Evolutionary conservation across 2,888 invertebrate species (phyloP), one percentile per base, ranked within the genome.

Genomic region (Leptinotarsa rubiginosa): DNA sequence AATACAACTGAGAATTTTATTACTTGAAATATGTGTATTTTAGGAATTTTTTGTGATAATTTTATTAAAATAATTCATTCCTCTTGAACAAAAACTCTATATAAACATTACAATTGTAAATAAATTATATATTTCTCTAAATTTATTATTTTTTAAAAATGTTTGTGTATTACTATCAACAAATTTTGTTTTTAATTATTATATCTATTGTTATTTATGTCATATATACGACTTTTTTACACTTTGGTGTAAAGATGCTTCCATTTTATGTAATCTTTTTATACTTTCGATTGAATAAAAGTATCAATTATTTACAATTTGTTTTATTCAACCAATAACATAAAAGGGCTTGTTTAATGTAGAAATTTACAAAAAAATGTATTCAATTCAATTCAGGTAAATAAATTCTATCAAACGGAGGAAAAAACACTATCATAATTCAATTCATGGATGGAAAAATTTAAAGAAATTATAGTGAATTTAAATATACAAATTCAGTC

Each of bases 201-300:
- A 70, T 80, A 31, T 41, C 41, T 62, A 62, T 62, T 62, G 62
- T 62, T 62, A 62, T 78, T 78, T 76, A 67, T 76, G 71, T 41
- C 74, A 66, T 75, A 73, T 75, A 52, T 74, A 77, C 50, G 13
- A 78, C 77, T 80, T 80, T 80, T 77, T 77, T 79, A 78, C 78
- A 79, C 75, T 73, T 78, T 78, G 78, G 72, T 75, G 79, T 77
- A 77, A 75, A 77, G 76, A 81, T 81, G 82, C 81, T 82, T 83
- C 82, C 81, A 82, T 80, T 78, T 81, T 78, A 65, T 82, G 80
- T 81, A 77, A 77, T 80, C 81, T 77, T 81, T 82, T 82, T 81
- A 82, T 82, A 82, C 78, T 79, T 79, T 80, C 73, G 77, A 79
- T 72, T 70, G 74, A 76, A 78, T 78, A 81, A 80, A 80, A 79